Conservation (phyloP, 1,140 invertebrate genomes). For the Bombyx mori region DNA sequence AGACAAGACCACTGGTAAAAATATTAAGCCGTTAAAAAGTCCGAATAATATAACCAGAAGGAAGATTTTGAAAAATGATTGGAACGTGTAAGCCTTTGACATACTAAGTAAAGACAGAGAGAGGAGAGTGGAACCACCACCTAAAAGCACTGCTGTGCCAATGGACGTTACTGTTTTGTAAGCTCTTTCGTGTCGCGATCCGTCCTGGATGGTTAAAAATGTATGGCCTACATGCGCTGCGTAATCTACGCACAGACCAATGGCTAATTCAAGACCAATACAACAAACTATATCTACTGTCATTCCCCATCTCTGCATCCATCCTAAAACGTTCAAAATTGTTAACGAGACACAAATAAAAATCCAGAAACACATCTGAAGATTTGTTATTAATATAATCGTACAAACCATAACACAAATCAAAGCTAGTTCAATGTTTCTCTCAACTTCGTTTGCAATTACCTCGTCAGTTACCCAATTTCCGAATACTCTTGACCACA, state of each 20-base stretch:
- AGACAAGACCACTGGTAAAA: conserved; percentile 83
- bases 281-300: conserved; percentile 90
- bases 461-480: conserved; percentile 86
- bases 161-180: conserved; percentile 81
- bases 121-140: conserved; percentile 84
- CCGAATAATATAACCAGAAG: conserved; percentile 83
- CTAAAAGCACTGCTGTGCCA: conserved; percentile 84
- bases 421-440: conserved; percentile 85
- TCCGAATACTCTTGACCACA: conserved; percentile 80
- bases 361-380: conserved; percentile 84
- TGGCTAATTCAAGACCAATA: conserved; percentile 87
- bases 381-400: conserved; percentile 83
- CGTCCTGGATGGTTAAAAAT: conserved; percentile 75
- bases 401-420: conserved; percentile 87
- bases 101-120: conserved; percentile 81
- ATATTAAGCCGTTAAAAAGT: conserved; percentile 81
- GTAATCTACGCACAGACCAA: conserved; percentile 91
- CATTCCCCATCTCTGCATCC: conserved; percentile 85
- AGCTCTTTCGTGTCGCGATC: conserved; percentile 74
- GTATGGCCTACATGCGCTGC: conserved; percentile 91
- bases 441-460: conserved; percentile 82
- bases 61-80: conserved; percentile 87
- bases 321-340: conserved; percentile 85
- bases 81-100: conserved; percentile 85
- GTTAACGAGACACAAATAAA: conserved; percentile 84